phyloP scores from a whole-genome alignment of 2,888 invertebrate species.

The Yponomeuta malinellus region DNA sequence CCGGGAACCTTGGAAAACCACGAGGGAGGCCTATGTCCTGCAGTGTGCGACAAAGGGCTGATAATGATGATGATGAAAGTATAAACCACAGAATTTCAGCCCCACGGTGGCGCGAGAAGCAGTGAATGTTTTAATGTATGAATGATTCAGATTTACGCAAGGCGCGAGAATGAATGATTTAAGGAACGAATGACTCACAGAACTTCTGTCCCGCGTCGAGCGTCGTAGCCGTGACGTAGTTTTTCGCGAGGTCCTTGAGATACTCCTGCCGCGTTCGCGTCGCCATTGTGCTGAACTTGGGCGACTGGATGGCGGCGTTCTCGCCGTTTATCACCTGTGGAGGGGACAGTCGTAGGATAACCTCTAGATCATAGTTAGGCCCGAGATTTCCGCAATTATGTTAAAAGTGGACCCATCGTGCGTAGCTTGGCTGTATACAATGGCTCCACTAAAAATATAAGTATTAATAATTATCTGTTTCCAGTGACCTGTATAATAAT shows the following conservation, averaged over 20 bases:
- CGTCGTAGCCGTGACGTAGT: constrained; percentile 86
- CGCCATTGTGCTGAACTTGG: constrained; percentile 98
- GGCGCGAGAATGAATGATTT: not conserved
- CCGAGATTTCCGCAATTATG: not conserved
- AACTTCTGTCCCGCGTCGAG: constrained; percentile 92
- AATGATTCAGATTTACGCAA: too few relatives aligned
- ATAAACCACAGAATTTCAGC: constrained; percentile 1
- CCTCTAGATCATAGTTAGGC: not conserved
- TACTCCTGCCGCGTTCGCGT: constrained; percentile 96
- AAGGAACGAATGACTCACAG: constrained; percentile 75
- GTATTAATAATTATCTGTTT: too few relatives aligned
- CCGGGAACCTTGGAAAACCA: too few relatives aligned
- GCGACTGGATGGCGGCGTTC: constrained; percentile 96
- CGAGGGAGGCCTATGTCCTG: too few relatives aligned
- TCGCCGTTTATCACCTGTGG: constrained; percentile 92
- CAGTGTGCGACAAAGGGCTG: too few relatives aligned
- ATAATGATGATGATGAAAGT: too few relatives aligned
- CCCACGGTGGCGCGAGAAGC: too few relatives aligned
- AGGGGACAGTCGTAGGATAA: constrained; percentile 16
- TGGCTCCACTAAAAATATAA: too few relatives aligned
- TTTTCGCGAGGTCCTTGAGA: constrained; percentile 92
- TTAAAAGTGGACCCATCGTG: not conserved
- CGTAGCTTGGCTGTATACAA: too few relatives aligned
- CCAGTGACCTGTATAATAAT: too few relatives aligned
- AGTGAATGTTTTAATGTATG: too few relatives aligned